Evolutionary conservation across 2,113 vertebrate species (phyloP), one percentile per base, ranked within the genome.

Genomic region (Aegithalos caudatus): DNA sequence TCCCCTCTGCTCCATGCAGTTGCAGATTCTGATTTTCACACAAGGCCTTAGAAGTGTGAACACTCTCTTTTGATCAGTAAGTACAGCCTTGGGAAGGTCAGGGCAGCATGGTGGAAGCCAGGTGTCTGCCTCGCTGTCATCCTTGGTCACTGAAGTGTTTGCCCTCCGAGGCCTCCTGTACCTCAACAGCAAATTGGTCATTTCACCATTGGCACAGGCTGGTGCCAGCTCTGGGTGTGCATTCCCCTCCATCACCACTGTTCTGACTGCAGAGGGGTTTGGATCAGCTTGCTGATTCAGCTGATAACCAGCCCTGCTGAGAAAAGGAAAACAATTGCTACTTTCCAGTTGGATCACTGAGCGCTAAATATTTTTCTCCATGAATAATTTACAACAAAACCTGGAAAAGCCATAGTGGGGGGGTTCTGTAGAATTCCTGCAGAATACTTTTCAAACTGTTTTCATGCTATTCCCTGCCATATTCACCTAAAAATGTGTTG

Each of bases 371-470:
- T 79, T 80, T 85, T 88, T 80, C 25, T 69, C n/a, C 7, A 31
- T 81, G 19, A 85, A 82, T 95, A 86, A 89, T 95, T 94, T 73
- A 62, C 48, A 67, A 15, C 27, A 80, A 74, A 94, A 88, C 28
- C 50, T 92, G 69, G 44, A 80, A 88, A 83, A 11, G 14, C 57
- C 25, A 37, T 94, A 62, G 13, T 25, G 4, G 69, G 18, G 18
- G 40, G 44, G 5, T 88, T 65, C 67, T 56, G 35, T 73, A 69
- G 40, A 78, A 19, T 73, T 86, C 12, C 28, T 65, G 45, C 48
- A 61, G 61, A 82, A 50, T 73, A 61, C 6, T 93, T 88, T 14
- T n/a, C n/a, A 74, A 74, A 67, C 25, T 1, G 4, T 79, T 85
- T 93, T 81, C 31, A 13, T 70, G 28, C 29, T 78, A 17, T 70